phyloP scores from a whole-genome alignment of 1,140 invertebrate species.

The Phocides pigmalion region DNA sequence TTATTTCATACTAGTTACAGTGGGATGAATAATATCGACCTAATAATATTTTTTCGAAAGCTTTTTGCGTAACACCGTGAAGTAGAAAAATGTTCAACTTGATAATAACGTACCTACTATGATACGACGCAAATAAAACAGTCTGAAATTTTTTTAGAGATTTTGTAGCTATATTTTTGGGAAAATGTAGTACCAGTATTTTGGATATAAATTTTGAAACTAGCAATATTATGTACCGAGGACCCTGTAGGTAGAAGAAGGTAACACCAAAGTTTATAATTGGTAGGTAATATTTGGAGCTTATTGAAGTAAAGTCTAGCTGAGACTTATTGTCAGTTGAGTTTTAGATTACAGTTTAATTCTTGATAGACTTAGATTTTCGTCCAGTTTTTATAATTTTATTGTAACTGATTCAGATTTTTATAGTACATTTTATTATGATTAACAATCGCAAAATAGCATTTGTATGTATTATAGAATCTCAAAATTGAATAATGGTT shows the following conservation, averaged over 20 bases:
- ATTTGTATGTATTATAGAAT: too few species aligned
- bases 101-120: conserved; percentile 52
- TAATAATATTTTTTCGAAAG: conserved; percentile 70
- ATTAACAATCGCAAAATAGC: too few species aligned
- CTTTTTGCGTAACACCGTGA: conserved; percentile 48
- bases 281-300: conserved; percentile 68
- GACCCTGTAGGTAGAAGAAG: conserved; percentile 75
- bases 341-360: conserved; percentile 35
- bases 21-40: conserved; percentile 74
- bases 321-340: conserved; percentile 20
- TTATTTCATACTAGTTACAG: conserved; percentile 52
- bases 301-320: conserved; percentile 56
- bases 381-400: conserved; percentile 46
- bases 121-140: conserved; percentile 43
- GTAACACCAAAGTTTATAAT: conserved; percentile 76
- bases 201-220: conserved; percentile 70
- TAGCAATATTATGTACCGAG: conserved; percentile 57
- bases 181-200: conserved; percentile 74
- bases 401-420: not conserved
- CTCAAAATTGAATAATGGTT: too few species aligned
- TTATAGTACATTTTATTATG: conserved; percentile 16
- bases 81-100: conserved; percentile 41
- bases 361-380: conserved; percentile 60
- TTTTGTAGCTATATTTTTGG: conserved; percentile 78
- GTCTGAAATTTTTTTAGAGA: conserved; percentile 65